Base-by-base conservation (phyloP, 1,140 invertebrate genomes). In the Saccostrea cuccullata region DNA sequence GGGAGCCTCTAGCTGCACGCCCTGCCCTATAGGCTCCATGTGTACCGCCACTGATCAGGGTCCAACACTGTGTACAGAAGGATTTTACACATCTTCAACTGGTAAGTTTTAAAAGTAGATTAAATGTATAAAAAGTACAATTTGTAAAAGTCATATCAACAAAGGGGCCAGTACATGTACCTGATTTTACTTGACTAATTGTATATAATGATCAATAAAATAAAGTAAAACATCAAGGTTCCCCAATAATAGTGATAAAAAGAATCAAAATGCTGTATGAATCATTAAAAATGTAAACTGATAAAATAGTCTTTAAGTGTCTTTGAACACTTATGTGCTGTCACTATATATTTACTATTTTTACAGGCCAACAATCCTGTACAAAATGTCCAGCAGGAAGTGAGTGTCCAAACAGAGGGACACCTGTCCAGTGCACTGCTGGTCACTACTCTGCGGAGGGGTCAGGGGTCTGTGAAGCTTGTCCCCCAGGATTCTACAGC, bases 11-110 rank as follows among this genome's bases (percentile, higher is more conserved):
- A 88, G 89, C 15, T 94, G 94, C 88, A 55, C 77, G 0, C 47
- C 77, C 70, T 94, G 94, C 88, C 93, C 94, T 23, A 85, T 84
- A n/a, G 93, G 93, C n/a, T 89, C 91, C 88, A 94, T 94, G 88
- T 94, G 94, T 85, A 89, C 92, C 0, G 67, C 92, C 0, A 92
- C 91, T 85, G 93, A 93, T 36, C 90, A 89, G 56, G 86, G 90
- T n/a, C 93, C 94, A 12, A 88, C 92, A 70, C 87, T 88, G 23
- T 94, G 94, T 87, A 93, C 94, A 3, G 86, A 88, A 47, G 93
- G 94, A 56, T 91, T 94, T 84, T 93, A 90, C 87, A 92, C 93
- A 17, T 86, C 90, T 13, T 88, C 89, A 13, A 89, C 90, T 87
- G 92, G 93, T 93, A 82, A 11, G 8, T 47, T 47, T 47, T 47